A percentile compares a stretch with the other conserved stretches of the same genome.
These are phyloP conservation scores for Cydia splendana DNA, from an alignment of 1,140 invertebrate genomes.

Conservation along the genomic window DNA sequence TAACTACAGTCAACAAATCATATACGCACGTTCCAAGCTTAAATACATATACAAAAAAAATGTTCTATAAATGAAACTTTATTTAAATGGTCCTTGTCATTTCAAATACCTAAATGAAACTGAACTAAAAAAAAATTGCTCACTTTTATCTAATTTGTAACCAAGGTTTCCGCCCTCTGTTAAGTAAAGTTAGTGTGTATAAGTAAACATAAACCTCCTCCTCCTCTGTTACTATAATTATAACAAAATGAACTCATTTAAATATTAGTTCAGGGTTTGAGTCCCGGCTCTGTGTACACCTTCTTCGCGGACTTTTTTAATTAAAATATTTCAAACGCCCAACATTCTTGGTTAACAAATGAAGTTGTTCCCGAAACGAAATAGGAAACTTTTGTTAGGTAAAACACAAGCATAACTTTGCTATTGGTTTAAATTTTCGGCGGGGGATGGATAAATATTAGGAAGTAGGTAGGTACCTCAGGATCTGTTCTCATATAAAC, in stretches of 20 bases:
- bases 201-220: neutral
- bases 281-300: conserved; percentile 21
- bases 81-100: too few species aligned
- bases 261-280: conserved; percentile 30
- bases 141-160: neutral
- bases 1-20: too few species aligned
- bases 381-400: conserved; percentile 35
- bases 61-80: too few species aligned
- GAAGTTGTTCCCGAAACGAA: conserved; percentile 39
- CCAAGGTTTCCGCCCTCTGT: neutral
- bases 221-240: neutral
- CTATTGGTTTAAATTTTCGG: conserved; percentile 20
- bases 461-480: too few species aligned
- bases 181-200: too few species aligned
- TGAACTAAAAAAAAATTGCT: too few species aligned
- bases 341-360: conserved; percentile 38
- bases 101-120: neutral
- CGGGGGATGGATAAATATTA: neutral
- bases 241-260: conserved; percentile 8
- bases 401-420: conserved; percentile 29
- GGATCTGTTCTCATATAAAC: too few species aligned
- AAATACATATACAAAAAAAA: too few species aligned
- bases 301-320: conserved; percentile 40
- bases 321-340: conserved; percentile 43
- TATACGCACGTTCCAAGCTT: too few species aligned